These are phyloP conservation scores for Marmota monax DNA, from an alignment of 2,113 vertebrate species.

Conservation along the genomic window DNA sequence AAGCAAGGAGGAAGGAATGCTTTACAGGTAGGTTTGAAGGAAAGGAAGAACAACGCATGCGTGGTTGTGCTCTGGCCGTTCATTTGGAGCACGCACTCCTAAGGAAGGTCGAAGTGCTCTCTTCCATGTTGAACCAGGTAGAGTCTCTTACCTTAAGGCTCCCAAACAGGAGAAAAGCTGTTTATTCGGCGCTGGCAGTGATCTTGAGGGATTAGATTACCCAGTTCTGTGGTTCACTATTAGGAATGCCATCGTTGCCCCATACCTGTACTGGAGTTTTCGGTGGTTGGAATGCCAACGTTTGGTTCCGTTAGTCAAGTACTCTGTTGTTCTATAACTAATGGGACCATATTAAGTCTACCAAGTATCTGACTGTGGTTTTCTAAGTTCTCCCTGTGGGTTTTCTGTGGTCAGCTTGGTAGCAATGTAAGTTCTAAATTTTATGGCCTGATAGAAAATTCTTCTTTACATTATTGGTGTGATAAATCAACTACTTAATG, in stretches of 20 bases:
- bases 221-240: not conserved
- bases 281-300: not conserved
- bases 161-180: fast-evolving
- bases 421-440: not conserved
- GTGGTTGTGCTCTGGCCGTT: fast-evolving
- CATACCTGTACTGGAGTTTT: not conserved
- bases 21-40: not conserved
- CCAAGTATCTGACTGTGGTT: not conserved
- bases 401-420: not conserved
- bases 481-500: not conserved
- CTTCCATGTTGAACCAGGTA: not conserved
- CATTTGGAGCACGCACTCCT: fast-evolving
- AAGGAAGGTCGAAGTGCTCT: fast-evolving
- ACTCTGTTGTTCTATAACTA: not conserved
- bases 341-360: not conserved
- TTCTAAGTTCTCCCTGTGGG: not conserved
- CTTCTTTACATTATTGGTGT: not conserved
- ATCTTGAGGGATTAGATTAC: fast-evolving
- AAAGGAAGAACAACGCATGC: not conserved
- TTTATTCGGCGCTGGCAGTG: not conserved
- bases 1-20: not conserved
- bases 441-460: not conserved
- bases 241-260: not conserved
- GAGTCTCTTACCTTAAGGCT: not conserved
- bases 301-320: not conserved